These are phyloP conservation scores for Pedionomus torquatus DNA, from an alignment of 2,113 vertebrate genomes.

Conservation along the genomic window DNA sequence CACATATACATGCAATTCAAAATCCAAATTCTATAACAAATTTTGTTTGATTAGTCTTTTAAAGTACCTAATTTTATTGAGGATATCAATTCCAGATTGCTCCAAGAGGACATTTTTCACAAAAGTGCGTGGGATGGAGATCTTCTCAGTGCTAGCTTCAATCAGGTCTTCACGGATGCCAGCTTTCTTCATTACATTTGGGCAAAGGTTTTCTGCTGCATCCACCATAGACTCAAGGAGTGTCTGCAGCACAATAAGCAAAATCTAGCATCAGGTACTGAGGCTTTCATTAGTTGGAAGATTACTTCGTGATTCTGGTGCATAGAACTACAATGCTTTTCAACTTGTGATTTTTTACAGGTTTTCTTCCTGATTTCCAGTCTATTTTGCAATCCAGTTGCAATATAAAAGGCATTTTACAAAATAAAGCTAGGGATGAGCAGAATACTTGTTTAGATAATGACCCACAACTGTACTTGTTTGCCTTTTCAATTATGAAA, in stretches of 20 bases:
- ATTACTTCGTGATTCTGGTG: background rate
- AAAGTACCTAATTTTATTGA: constrained; percentile 95
- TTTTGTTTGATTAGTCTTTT: background rate
- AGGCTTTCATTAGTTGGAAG: background rate
- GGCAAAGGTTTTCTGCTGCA: constrained; percentile 90
- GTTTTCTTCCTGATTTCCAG: background rate
- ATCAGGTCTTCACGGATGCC: constrained; percentile 89
- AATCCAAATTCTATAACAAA: background rate
- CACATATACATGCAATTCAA: rapidly evolving
- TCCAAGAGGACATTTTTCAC: constrained; percentile 94
- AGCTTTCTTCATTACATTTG: constrained; percentile 90
- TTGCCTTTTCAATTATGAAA: background rate
- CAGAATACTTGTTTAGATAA: background rate
- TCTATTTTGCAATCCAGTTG: background rate
- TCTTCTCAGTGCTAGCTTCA: constrained; percentile 88
- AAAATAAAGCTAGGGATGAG: background rate
- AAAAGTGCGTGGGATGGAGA: constrained; percentile 91
- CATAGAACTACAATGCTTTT: background rate
- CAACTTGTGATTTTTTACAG: background rate
- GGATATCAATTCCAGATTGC: constrained; percentile 95
- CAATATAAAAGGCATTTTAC: background rate
- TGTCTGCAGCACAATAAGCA: constrained; percentile 67
- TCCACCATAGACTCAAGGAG: constrained; percentile 94
- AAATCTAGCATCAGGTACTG: background rate
- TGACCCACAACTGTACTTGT: background rate